These are phyloP conservation scores for Patiria miniata DNA, from an alignment of 35 echinoderm and acorn worm species.

Conservation along the genomic window DNA sequence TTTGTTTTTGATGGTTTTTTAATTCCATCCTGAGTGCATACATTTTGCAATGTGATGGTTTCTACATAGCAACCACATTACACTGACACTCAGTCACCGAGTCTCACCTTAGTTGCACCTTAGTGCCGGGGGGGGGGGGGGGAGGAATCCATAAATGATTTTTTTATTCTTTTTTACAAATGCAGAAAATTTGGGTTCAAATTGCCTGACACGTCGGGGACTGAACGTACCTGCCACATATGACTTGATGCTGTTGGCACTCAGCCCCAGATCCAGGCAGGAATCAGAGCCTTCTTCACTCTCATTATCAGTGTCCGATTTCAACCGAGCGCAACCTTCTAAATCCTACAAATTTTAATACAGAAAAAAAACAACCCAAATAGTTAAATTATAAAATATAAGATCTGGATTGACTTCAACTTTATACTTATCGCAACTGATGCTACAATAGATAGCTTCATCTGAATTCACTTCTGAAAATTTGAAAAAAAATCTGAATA, in stretches of 20 bases:
- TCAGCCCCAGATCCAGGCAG: constrained; percentile 36
- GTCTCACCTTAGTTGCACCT: too few relatives aligned
- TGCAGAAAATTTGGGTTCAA: not conserved
- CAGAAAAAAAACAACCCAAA: not conserved
- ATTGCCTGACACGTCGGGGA: not conserved
- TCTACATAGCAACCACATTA: too few relatives aligned
- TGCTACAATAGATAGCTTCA: too few relatives aligned
- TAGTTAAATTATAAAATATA: not conserved
- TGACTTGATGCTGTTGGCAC: constrained; percentile 51
- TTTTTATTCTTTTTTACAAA: too few relatives aligned
- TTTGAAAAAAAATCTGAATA: not conserved
- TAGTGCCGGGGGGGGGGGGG: too few relatives aligned
- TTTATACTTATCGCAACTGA: too few relatives aligned
- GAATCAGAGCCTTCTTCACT: constrained; percentile 28
- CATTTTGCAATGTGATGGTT: too few relatives aligned
- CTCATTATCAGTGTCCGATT: constrained; percentile 31
- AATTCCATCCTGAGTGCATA: too few relatives aligned
- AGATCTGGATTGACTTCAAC: too few relatives aligned
- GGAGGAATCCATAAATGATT: too few relatives aligned
- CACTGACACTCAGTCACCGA: too few relatives aligned
- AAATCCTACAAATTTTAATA: constrained; percentile 25
- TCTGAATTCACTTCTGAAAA: not conserved
- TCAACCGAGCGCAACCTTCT: constrained; percentile 29
- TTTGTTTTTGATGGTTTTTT: too few relatives aligned
- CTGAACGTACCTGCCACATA: constrained; percentile 58